phyloP scores from a whole-genome alignment of 2,888 invertebrate genomes.

The Andrena praecox region DNA sequence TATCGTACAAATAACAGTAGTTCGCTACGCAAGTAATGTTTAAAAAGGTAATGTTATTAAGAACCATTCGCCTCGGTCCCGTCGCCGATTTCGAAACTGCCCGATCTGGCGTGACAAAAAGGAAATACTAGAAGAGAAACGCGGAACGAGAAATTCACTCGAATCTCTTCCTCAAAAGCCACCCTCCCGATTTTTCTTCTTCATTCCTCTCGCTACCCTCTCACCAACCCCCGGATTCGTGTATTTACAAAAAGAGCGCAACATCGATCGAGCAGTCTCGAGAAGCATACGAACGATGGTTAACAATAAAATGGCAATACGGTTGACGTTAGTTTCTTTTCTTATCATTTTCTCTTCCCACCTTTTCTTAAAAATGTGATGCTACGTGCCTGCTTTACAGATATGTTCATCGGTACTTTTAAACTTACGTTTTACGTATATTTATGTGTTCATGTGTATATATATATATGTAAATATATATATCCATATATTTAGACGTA shows the following conservation, averaged over 20 bases:
- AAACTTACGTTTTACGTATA: constrained; percentile 72
- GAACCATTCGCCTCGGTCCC: constrained; percentile 52
- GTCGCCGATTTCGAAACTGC: constrained; percentile 70
- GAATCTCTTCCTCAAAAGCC: not conserved
- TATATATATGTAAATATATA: constrained; percentile 52
- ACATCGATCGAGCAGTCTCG: constrained; percentile 30
- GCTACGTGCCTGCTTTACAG: constrained; percentile 80
- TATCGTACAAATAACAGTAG: constrained; percentile 78
- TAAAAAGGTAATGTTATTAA: constrained; percentile 66
- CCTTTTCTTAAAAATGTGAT: constrained; percentile 68
- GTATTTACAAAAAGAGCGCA: constrained; percentile 36
- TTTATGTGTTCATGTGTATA: constrained; percentile 63
- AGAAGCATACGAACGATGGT: constrained; percentile 67
- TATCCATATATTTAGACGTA: constrained; percentile 38
- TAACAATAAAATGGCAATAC: constrained; percentile 58
- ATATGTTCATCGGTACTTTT: constrained; percentile 80
- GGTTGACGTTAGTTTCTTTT: constrained; percentile 18
- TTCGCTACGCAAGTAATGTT: constrained; percentile 73
- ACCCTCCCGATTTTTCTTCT: not conserved
- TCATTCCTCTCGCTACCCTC: not conserved
- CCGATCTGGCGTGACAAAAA: constrained; percentile 10
- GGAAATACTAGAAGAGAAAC: not conserved
- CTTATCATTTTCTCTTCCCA: constrained; percentile 52
- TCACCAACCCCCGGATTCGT: not conserved
- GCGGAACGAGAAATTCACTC: not conserved